A percentile compares a stretch with the other conserved stretches of the same genome.
These are phyloP conservation scores for Bubo bubo DNA, from an alignment of 2,113 vertebrate species.

Conservation along the genomic window DNA sequence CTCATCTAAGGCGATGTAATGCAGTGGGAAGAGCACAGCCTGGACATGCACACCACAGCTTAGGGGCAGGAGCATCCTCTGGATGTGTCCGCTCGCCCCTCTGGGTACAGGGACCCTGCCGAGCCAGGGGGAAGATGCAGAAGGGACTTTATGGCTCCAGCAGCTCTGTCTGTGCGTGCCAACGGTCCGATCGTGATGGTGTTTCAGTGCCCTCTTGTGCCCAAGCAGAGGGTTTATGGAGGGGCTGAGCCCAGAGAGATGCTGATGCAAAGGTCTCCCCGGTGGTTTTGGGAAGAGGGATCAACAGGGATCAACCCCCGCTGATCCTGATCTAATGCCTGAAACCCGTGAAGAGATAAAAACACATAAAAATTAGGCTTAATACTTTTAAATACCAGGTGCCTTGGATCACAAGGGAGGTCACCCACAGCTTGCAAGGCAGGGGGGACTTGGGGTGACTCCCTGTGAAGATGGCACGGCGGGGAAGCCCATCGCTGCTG, in stretches of 20 bases:
- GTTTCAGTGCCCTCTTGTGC: slow-evolving; percentile 42
- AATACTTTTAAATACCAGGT: not conserved
- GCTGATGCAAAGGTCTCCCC: rapidly evolving
- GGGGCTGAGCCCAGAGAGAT: not conserved
- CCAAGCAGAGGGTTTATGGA: not conserved
- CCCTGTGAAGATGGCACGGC: rapidly evolving
- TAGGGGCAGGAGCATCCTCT: not conserved
- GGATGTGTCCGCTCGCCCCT: not conserved
- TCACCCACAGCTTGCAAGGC: rapidly evolving
- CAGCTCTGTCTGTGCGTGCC: rapidly evolving
- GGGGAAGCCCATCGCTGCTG: rapidly evolving
- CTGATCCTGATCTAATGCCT: not conserved
- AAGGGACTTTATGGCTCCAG: rapidly evolving
- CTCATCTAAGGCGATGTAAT: rapidly evolving
- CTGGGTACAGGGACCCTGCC: rapidly evolving
- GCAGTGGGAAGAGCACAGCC: not conserved
- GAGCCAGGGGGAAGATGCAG: not conserved
- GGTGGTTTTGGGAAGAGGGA: not conserved
- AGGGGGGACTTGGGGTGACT: too few relatives aligned
- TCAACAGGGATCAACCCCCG: not conserved
- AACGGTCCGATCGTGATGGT: rapidly evolving
- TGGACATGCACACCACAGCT: rapidly evolving
- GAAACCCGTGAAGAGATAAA: not conserved
- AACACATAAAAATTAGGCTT: not conserved
- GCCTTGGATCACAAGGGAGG: rapidly evolving